Conservation (phyloP, 2,888 invertebrate genomes). For the Tanypteryx hageni region DNA sequence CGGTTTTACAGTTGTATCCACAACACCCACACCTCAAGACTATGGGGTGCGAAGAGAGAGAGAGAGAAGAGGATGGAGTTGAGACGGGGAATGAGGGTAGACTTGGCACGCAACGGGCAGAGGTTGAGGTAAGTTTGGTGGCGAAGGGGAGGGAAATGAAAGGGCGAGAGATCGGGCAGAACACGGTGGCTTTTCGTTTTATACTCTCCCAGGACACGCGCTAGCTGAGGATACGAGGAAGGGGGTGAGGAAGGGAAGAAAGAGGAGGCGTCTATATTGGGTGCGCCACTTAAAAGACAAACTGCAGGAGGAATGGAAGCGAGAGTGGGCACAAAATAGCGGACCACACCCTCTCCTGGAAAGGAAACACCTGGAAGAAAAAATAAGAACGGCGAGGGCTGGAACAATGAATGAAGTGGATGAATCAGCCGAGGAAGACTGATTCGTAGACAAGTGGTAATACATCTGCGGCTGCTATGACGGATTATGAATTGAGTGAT, state of each 20-base stretch:
- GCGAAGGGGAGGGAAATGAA: not conserved
- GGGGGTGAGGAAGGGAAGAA: not conserved
- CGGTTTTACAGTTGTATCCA: not conserved
- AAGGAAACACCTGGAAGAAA: not conserved
- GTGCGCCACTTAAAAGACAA: not conserved
- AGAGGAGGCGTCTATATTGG: not conserved
- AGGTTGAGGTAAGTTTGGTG: not conserved
- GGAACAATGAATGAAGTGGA: not conserved
- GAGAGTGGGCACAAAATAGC: not conserved
- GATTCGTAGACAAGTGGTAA: not conserved
- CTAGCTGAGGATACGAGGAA: not conserved
- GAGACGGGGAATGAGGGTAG: not conserved
- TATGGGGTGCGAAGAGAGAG: not conserved
- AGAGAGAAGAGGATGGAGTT: not conserved
- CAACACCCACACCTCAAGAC: not conserved
- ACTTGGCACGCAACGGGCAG: not conserved
- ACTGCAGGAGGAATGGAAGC: not conserved
- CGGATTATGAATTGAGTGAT: no score
- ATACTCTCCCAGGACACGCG: not conserved
- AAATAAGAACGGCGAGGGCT: not conserved
- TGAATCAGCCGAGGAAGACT: not conserved
- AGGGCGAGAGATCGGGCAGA: no score
- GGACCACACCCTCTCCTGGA: not conserved
- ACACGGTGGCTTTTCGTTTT: no score
- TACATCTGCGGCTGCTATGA: not conserved